Base-by-base conservation (phyloP, 1,140 invertebrate genomes). In the Melanaphis sacchari region DNA sequence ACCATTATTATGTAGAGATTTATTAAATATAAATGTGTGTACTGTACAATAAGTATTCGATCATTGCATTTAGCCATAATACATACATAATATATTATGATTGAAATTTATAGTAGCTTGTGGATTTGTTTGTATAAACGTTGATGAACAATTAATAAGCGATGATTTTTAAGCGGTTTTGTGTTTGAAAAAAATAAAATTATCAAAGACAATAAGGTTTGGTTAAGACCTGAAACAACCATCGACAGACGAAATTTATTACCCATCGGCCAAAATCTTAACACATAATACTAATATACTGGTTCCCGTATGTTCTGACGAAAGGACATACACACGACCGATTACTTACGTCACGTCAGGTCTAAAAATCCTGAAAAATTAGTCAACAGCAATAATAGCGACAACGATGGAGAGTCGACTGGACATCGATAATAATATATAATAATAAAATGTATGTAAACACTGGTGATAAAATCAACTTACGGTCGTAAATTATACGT, bases 401-500 rank as follows among this genome's bases (percentile, higher is more conserved):
- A 46, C 24, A 21, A 24, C 46, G 8, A 38, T 15, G 36, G 38
- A 15, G 31, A 87, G 36, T 24, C 38, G 8, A 26, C 7, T 26
- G 82, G 24, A 26, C 6, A 43, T 31, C 8, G 38, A 26, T 89
- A 40, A 49, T 26, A 52, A 85, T 46, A 43, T n/a, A n/a, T 43
- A 31, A 46, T 43, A 18, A 43, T 22, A 43, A 36, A 46, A 87
- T 31, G 18, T 1, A 15, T 76, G 59, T 76, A 18, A 24, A 38
- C 31, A 49, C 26, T 31, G 11, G 52, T 38, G 52, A 41, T 46
- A 31, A 89, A 24, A 89, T 89, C 49, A 22, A 89, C 36, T 89
- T 11, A 24, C 38, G 54, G 26, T 66, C 89, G 40, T 90, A 59
- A 90, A 90, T 90, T 89, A 88, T 90, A 41, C 52, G 52, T 46